Evolutionary conservation across 2,888 invertebrate genomes (phyloP), one percentile per base, ranked within the genome.

Genomic region (Microctonus brassicae): DNA sequence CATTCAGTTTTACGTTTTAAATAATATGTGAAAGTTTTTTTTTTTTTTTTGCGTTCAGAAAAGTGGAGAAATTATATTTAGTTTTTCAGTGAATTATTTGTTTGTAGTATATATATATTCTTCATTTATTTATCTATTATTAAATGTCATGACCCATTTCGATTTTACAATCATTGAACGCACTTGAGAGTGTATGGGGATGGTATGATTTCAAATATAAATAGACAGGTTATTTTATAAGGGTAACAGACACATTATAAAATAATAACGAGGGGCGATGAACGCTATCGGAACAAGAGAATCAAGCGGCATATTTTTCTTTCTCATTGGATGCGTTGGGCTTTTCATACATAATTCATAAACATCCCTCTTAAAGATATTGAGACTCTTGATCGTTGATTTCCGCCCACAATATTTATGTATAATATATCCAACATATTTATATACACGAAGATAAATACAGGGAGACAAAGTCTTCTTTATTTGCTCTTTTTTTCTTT

Each of bases 341-440:
- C 22, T 67, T 58, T 58, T 20, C 58, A 69, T 63, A 69, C 53
- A 69, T 69, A 70, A 70, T 70, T 47, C 58, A 65, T 64, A 65
- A 11, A 63, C 33, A 17, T 29, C 52, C 13, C 20, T 64, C 64
- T 52, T 64, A 20, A 36, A 52, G 33, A 39, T 39, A 64, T 52
- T 64, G 53, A 53, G 47, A 20, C 29, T 24, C 22, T 60, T 61
- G 29, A 17, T 29, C 24, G 29, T 20, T 13, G 20, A 58, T 26
- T 42, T 26, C 42, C 42, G 58, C n/a, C 39, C 39, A 42, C 29
- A 20, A 39, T n/a, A 39, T 39, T 39, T 39, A 11, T 39, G n/a
- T 39, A n/a, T n/a, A n/a, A n/a, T 11, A n/a, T 39, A 39, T 39
- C 5, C 39, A 39, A 39, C 13, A 39, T 39, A n/a, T 39, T n/a